A percentile compares a stretch with the other conserved stretches of the same genome.
Conservation (phyloP, 2,888 invertebrate genomes). For the Boloria selene region DNA sequence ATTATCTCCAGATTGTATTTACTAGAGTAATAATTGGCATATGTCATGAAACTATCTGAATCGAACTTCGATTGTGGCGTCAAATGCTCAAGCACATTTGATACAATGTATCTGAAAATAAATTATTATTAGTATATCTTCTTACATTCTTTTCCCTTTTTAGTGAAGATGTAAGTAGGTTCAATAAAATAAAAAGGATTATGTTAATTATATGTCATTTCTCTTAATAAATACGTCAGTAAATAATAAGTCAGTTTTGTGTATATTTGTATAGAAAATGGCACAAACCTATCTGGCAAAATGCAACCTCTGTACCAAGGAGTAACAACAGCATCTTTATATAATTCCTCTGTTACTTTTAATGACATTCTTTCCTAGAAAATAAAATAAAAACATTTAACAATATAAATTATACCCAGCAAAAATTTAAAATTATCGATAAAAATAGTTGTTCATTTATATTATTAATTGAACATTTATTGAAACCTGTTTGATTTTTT, state of each 20-base stretch:
- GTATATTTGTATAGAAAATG: not conserved
- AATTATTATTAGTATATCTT: not conserved
- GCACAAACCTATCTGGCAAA: slow-evolving; percentile 67
- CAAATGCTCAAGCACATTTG: slow-evolving; percentile 85
- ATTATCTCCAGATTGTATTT: slow-evolving; percentile 87
- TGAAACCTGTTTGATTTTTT: too few species aligned
- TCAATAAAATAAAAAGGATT: too few species aligned
- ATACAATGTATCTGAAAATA: slow-evolving; percentile 84
- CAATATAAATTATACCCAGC: not conserved
- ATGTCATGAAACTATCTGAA: slow-evolving; percentile 82
- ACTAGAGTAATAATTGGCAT: slow-evolving; percentile 87
- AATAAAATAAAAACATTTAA: not conserved
- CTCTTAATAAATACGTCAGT: too few species aligned
- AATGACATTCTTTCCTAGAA: slow-evolving; percentile 65
- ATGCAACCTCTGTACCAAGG: slow-evolving; percentile 89
- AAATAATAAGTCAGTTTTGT: not conserved
- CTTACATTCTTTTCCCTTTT: too few species aligned
- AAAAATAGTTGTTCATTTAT: too few species aligned
- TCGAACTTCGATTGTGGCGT: slow-evolving; percentile 87
- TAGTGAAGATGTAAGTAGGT: too few species aligned
- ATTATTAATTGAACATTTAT: too few species aligned
- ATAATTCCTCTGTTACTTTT: slow-evolving; percentile 82
- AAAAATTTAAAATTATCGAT: too few species aligned
- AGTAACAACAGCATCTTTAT: slow-evolving; percentile 88
- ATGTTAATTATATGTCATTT: too few species aligned